Evolutionary conservation across 2,113 vertebrate genomes (phyloP), one percentile per base, ranked within the genome.

Genomic region (Odontesthes bonariensis): DNA sequence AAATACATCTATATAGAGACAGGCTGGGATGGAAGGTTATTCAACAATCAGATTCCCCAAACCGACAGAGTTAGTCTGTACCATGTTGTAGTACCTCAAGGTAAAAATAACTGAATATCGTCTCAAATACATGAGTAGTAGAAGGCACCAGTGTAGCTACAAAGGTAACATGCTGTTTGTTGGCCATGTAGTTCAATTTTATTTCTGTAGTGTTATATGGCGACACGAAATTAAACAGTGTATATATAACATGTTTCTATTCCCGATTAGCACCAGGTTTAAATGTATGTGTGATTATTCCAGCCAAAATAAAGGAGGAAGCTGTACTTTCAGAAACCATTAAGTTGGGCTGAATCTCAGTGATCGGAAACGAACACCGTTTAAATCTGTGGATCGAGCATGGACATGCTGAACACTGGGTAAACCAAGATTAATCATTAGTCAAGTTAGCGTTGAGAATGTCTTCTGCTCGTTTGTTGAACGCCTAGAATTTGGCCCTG

Each of bases 391-490:
- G 64, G 57, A 83, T 38, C 16, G 32, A 79, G 40, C 58, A 9
- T 2, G 8, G 67, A 69, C 54, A 47, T 61, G 55, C 67, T 53
- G 38, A 73, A 60, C 46, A 55, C 56, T 27, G n/a, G 14, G 52
- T 69, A 77, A 86, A 75, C 55, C 44, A 23, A 63, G 27, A 79
- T 88, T 81, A 80, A 87, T 85, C 27, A 90, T 88, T 89, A 75
- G 44, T 85, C 55, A 64, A 31, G 74, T 76, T 86, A 81, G 73
- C 75, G 80, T 80, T 47, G 62, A 44, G 58, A 64, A 69, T 55
- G 52, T 33, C 13, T 61, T 55, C 8, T 46, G 35, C 23, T 49
- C 9, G 5, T 52, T 67, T 52, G 38, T 22, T 2, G 2, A 79
- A 66, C 17, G 31, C 60, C 33, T 63, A 77, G 53, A 81, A 55